phyloP scores from a whole-genome alignment of 2,888 invertebrate genomes.

The Scelioninae gen. 1 region DNA sequence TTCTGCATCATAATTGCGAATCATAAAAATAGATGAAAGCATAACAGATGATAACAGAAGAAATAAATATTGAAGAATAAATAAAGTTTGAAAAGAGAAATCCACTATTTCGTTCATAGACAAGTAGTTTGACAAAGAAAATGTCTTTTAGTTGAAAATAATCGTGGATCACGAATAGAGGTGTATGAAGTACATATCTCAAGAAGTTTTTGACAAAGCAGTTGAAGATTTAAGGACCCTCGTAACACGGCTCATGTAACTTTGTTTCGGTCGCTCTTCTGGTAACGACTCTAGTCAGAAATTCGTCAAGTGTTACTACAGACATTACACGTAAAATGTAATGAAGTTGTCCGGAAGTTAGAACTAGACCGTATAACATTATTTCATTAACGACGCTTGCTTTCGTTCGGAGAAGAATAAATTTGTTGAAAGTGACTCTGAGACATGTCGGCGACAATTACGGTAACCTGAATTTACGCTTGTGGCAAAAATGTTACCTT shows the following conservation, averaged over 20 bases:
- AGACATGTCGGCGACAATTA: background rate
- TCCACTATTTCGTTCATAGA: too few species aligned
- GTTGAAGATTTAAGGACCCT: slow-evolving; percentile 48
- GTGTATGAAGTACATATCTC: slow-evolving; percentile 16
- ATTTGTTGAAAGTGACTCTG: too few species aligned
- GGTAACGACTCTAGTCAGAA: slow-evolving; percentile 41
- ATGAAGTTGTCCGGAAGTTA: slow-evolving; percentile 51
- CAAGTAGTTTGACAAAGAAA: too few species aligned
- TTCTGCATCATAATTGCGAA: too few species aligned
- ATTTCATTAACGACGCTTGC: too few species aligned
- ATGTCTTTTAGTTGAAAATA: too few species aligned
- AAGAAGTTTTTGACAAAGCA: slow-evolving; percentile 47
- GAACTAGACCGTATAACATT: background rate
- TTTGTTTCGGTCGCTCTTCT: slow-evolving; percentile 46
- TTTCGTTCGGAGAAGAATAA: too few species aligned
- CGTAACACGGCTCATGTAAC: slow-evolving; percentile 33
- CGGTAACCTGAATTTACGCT: background rate
- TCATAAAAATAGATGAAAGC: too few species aligned
- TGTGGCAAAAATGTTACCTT: background rate
- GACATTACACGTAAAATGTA: slow-evolving; percentile 46
- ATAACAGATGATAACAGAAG: too few species aligned
- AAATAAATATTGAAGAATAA: too few species aligned
- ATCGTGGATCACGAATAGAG: background rate
- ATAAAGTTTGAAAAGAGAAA: too few species aligned
- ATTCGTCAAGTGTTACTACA: slow-evolving; percentile 50